phyloP scores from a whole-genome alignment of 1,140 invertebrate genomes.

The Phortica variegata region DNA sequence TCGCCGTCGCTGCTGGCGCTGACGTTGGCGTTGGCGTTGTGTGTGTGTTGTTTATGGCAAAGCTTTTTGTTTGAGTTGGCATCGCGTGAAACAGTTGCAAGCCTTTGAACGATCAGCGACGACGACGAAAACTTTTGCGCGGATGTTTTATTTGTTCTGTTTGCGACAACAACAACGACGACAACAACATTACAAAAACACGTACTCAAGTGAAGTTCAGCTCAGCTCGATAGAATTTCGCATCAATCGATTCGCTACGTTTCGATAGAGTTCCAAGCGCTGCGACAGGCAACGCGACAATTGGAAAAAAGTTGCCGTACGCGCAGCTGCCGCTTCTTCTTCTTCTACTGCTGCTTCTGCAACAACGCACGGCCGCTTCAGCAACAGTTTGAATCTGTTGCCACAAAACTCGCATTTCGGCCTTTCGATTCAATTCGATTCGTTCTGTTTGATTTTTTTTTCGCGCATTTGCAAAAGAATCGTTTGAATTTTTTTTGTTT shows the following conservation, averaged over 20 bases:
- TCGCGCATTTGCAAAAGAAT: too few species aligned
- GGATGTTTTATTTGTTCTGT: conserved; percentile 23
- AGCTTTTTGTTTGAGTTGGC: conserved; percentile 50
- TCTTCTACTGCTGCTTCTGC: too few species aligned
- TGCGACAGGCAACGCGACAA: conserved; percentile 11
- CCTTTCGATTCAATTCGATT: too few species aligned
- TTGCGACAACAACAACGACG: conserved; percentile 5
- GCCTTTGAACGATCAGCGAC: conserved; percentile 57
- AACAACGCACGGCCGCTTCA: too few species aligned
- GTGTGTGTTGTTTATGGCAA: conserved; percentile 18
- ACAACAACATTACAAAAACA: background rate
- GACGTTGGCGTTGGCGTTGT: conserved; percentile 8
- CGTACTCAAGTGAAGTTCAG: conserved; percentile 6
- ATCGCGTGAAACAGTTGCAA: conserved; percentile 55
- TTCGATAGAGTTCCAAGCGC: background rate
- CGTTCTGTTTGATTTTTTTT: conserved; percentile 28
- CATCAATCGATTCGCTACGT: too few species aligned
- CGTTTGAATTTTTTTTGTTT: conserved; percentile 23
- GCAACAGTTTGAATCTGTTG: conserved; percentile 2
- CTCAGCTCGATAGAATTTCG: background rate
- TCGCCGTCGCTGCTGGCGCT: conserved; percentile 2
- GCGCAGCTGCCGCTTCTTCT: too few species aligned
- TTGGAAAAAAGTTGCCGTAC: too few species aligned
- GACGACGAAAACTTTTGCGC: conserved; percentile 55
- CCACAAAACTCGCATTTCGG: conserved; percentile 14